Conservation (phyloP, 2,113 vertebrate genomes). For the Trinectes maculatus region DNA sequence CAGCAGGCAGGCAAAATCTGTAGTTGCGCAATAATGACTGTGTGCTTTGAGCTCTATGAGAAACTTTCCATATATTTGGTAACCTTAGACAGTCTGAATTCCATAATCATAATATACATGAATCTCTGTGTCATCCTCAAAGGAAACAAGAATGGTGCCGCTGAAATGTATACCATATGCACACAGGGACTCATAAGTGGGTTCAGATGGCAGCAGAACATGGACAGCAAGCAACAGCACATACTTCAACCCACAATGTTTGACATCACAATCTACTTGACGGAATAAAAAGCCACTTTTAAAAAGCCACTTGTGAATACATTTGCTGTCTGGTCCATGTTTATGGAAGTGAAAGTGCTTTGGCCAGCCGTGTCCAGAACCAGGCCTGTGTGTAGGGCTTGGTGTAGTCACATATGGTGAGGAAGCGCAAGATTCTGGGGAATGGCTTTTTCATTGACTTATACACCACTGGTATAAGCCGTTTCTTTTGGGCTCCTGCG, state of each 20-base stretch:
- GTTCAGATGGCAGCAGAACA: neutral
- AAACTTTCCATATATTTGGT: slow-evolving; percentile 15
- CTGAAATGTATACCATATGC: neutral
- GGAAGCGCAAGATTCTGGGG: slow-evolving; percentile 94
- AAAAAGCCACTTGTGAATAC: too few relatives aligned
- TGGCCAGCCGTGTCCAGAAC: slow-evolving; percentile 96
- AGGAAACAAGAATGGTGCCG: slow-evolving; percentile 17
- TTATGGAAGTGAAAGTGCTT: slow-evolving; percentile 86
- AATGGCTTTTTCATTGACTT: slow-evolving; percentile 91
- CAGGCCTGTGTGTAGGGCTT: slow-evolving; percentile 90
- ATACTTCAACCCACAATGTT: slow-evolving; percentile 1
- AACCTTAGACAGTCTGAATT: too few relatives aligned
- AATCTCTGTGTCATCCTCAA: neutral
- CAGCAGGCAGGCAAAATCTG: neutral
- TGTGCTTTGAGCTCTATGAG: neutral
- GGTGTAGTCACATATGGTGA: slow-evolving; percentile 95
- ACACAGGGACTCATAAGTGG: neutral
- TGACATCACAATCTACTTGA: neutral
- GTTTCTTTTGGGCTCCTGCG: slow-evolving; percentile 89
- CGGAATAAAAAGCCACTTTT: slow-evolving; percentile 17
- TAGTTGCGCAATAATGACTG: neutral
- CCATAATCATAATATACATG: slow-evolving; percentile 1
- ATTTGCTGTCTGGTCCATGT: neutral
- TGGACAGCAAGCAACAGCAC: neutral
- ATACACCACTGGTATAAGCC: slow-evolving; percentile 94